Conservation (phyloP, 2,797 vertebrate species). For the Artibeus lituratus region DNA sequence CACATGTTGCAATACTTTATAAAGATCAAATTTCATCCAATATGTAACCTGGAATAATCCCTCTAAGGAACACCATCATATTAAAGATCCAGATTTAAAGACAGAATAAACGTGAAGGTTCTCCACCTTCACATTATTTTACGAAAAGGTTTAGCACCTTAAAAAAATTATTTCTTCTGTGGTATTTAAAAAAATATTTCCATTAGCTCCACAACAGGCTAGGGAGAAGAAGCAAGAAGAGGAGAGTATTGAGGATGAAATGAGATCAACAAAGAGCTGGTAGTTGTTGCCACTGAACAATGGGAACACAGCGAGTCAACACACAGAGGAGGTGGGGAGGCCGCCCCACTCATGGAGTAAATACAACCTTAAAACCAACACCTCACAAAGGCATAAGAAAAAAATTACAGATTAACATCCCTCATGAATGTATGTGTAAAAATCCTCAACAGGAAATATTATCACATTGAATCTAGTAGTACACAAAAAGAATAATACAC, state of each 20-base stretch:
- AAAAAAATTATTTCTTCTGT: neutral
- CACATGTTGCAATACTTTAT: neutral
- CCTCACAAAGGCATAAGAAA: neutral
- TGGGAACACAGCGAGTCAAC: neutral
- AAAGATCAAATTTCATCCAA: neutral
- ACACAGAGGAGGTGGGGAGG: neutral
- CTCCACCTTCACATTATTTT: neutral
- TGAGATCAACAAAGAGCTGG: neutral
- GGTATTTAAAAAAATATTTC: constrained; percentile 11
- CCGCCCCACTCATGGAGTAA: neutral
- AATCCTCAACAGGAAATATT: neutral
- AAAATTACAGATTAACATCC: neutral
- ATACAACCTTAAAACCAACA: neutral
- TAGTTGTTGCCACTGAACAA: neutral
- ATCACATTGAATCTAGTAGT: neutral
- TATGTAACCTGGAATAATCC: neutral
- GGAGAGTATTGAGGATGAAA: neutral
- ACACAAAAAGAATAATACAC: neutral
- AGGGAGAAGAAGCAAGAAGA: neutral
- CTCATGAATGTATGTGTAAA: neutral
- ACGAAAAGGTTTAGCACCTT: neutral
- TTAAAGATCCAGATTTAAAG: neutral
- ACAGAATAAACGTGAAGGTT: neutral
- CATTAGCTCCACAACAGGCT: neutral
- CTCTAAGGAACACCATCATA: neutral